Conservation (phyloP, 2,797 vertebrate genomes). For the Channa striata region DNA sequence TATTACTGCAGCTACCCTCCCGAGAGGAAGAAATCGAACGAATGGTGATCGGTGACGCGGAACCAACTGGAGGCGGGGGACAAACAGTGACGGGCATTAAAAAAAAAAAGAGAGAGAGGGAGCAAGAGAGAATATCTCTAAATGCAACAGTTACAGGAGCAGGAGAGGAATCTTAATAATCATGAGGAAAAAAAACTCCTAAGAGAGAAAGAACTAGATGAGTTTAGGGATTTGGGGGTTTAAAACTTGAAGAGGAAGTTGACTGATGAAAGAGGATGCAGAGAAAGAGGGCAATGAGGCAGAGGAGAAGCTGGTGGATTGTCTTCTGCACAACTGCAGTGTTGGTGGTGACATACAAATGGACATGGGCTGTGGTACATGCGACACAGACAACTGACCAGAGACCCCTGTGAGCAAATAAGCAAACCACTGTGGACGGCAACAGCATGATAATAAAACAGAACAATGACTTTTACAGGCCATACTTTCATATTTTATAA, state of each 20-base stretch:
- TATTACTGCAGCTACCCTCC: conserved; percentile 70
- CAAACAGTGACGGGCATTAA: conserved; percentile 16
- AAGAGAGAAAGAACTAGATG: conserved; percentile 67
- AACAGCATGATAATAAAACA: conserved; percentile 13
- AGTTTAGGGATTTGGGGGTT: conserved; percentile 77
- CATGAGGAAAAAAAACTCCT: conserved; percentile 60
- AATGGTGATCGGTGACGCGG: conserved; percentile 66
- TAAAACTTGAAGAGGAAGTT: conserved; percentile 62
- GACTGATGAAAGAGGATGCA: conserved; percentile 69
- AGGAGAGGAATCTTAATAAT: conserved; percentile 75
- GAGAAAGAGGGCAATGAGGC: conserved; percentile 47
- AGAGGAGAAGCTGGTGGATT: conserved; percentile 30
- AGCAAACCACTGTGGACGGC: conserved; percentile 1
- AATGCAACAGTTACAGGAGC: conserved; percentile 57
- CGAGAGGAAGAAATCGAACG: conserved; percentile 65
- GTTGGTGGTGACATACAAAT: conserved; percentile 31
- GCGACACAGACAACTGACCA: conserved; percentile 7
- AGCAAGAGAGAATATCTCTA: conserved; percentile 46
- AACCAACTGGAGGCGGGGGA: conserved; percentile 48
- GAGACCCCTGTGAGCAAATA: conserved; percentile 13
- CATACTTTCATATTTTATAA: neutral
- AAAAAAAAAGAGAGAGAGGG: conserved; percentile 22
- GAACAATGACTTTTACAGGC: neutral
- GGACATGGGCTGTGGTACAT: conserved; percentile 26
- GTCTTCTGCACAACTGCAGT: conserved; percentile 29